Evolutionary conservation across 2,888 invertebrate genomes (phyloP).

Genomic region (Philereme vetulata): DNA sequence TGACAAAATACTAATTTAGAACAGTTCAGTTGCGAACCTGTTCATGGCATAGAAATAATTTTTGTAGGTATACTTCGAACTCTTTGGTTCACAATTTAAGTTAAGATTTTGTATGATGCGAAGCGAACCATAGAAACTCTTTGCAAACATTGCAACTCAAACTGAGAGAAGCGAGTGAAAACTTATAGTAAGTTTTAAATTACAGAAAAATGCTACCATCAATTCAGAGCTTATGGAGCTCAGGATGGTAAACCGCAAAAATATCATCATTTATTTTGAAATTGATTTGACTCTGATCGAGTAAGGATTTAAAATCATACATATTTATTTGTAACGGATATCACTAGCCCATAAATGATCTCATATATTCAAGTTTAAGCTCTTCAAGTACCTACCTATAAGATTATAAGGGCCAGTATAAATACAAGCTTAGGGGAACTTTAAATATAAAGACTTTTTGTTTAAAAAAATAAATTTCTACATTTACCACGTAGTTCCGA

Average conservation of each 20-base stretch:
- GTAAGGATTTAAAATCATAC: conserved; percentile 54
- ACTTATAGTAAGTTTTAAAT: conserved; percentile 39
- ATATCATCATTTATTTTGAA: conserved; percentile 63
- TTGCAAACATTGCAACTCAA: neutral
- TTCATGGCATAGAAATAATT: no score
- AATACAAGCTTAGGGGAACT: neutral
- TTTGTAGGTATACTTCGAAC: no score
- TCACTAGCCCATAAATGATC: conserved; percentile 43
- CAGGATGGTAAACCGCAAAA: conserved; percentile 64
- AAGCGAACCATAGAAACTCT: no score
- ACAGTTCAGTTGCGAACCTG: no score
- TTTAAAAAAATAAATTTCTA: no score
- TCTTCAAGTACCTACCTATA: conserved; percentile 1
- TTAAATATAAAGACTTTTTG: no score
- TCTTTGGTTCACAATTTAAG: no score
- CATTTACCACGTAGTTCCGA: no score
- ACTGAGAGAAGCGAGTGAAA: conserved; percentile 38
- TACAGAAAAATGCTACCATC: conserved; percentile 57
- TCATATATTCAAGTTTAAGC: conserved; percentile 36
- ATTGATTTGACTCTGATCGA: conserved; percentile 63
- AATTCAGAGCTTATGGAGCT: conserved; percentile 61
- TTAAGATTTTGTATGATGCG: no score
- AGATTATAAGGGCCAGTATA: neutral
- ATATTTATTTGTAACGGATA: conserved; percentile 61
- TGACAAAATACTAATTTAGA: no score